These are phyloP conservation scores for Leucosticte australis DNA, from an alignment of 2,113 vertebrate genomes.

Conservation along the genomic window DNA sequence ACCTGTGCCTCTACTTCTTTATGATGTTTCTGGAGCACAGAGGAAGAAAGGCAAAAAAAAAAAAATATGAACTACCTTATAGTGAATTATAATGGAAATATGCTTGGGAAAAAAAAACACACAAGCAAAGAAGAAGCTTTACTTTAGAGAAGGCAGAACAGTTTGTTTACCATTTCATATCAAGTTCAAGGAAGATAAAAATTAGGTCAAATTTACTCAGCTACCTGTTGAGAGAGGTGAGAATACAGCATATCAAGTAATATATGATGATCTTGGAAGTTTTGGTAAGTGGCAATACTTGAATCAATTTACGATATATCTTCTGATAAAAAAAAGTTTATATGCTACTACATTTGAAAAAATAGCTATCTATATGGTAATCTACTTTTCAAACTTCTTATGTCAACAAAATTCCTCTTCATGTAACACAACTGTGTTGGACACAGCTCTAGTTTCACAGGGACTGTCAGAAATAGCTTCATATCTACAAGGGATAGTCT, in stretches of 20 bases:
- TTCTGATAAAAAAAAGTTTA: neutral
- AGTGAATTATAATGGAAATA: neutral
- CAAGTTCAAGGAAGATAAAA: neutral
- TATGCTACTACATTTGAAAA: neutral
- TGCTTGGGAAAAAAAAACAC: neutral
- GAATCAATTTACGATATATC: neutral
- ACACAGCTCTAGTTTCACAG: neutral
- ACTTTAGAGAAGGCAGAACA: neutral
- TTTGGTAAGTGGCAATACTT: neutral
- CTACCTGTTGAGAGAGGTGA: neutral
- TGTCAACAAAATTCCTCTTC: neutral
- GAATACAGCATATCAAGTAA: neutral
- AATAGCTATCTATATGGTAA: neutral
- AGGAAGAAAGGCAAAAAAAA: neutral
- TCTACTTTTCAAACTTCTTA: neutral
- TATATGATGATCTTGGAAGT: neutral
- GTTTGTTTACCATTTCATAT: neutral
- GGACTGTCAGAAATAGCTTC: neutral
- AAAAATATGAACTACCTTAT: neutral
- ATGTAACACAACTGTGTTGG: neutral
- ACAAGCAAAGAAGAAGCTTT: neutral
- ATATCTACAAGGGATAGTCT: neutral
- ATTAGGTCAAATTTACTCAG: neutral
- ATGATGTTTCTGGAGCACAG: neutral
- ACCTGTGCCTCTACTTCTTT: neutral